A percentile compares a stretch with the other conserved stretches of the same genome.
These are phyloP conservation scores for Elachura formosa DNA, from an alignment of 2,113 vertebrate genomes.

Conservation along the genomic window DNA sequence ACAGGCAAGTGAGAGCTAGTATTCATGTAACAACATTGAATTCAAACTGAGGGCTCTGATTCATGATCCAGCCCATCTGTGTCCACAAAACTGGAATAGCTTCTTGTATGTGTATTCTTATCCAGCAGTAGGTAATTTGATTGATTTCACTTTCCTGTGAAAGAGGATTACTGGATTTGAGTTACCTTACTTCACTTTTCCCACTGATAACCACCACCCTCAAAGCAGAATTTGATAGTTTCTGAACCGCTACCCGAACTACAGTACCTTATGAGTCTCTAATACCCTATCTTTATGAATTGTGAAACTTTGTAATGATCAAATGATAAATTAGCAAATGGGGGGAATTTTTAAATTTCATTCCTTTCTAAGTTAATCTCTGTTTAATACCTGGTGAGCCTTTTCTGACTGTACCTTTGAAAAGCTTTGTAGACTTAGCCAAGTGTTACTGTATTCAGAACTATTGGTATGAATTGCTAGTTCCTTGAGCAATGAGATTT, in stretches of 20 bases:
- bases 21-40: not conserved
- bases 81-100: not conserved
- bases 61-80: not conserved
- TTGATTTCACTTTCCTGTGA: not conserved
- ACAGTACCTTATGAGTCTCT: not conserved
- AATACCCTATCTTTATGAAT: not conserved
- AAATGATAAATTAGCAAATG: not conserved
- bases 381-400: not conserved
- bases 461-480: not conserved
- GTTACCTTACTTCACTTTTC: not conserved
- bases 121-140: not conserved
- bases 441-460: not conserved
- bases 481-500: not conserved
- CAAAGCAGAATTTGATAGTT: not conserved
- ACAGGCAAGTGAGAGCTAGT: accelerated
- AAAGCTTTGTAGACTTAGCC: not conserved
- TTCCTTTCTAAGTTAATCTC: not conserved
- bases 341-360: not conserved
- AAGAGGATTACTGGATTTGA: not conserved
- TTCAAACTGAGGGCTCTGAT: not conserved
- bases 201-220: not conserved
- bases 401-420: not conserved
- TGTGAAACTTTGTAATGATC: not conserved
- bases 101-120: not conserved
- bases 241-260: not conserved